Percentiles rank a stretch among this genome's conserved stretches.
Conservation (phyloP, 2,888 invertebrate genomes). For the Macrosoma leucophasiata region DNA sequence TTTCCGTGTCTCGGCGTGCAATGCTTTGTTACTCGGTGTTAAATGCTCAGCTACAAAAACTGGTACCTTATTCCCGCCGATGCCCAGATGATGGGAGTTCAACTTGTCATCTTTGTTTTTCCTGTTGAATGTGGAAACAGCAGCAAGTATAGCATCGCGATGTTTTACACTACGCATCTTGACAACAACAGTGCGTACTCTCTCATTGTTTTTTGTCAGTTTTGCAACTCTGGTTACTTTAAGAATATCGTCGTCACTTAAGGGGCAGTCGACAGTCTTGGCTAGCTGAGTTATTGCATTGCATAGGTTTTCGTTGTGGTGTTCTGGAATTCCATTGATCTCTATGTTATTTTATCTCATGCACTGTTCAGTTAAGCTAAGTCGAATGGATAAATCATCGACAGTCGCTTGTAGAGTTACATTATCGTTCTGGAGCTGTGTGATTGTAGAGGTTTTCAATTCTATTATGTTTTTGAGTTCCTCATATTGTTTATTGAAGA, state of each 20-base stretch:
- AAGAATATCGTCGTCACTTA: conserved; percentile 14
- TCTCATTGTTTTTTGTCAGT: conserved; percentile 14
- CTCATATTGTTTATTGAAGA: conserved; percentile 10
- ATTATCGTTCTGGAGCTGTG: conserved; percentile 18
- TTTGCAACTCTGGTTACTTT: conserved; percentile 25
- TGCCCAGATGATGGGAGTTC: conserved; percentile 22
- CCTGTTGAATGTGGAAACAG: conserved; percentile 19
- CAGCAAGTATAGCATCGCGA: conserved; percentile 21
- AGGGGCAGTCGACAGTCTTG: conserved; percentile 11
- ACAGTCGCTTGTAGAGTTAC: conserved; percentile 10
- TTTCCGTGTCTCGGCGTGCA: conserved; percentile 28
- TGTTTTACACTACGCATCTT: conserved; percentile 20
- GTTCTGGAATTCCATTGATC: conserved; percentile 26
- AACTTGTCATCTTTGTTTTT: conserved; percentile 19
- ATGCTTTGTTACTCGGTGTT: conserved; percentile 22
- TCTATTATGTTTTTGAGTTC: conserved; percentile 5
- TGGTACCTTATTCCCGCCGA: conserved; percentile 16
- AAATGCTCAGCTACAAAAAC: conserved; percentile 28
- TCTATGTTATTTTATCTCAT: conserved; percentile 22
- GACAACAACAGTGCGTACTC: conserved; percentile 21
- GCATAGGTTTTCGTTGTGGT: conserved; percentile 17
- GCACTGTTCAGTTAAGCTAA: conserved; percentile 22
- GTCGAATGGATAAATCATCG: conserved; percentile 12
- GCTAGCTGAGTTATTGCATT: conserved; percentile 14
- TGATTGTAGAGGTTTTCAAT: conserved; percentile 16